Base-by-base conservation (phyloP, 2,888 invertebrate genomes). In the Sarcophaga variegata region DNA sequence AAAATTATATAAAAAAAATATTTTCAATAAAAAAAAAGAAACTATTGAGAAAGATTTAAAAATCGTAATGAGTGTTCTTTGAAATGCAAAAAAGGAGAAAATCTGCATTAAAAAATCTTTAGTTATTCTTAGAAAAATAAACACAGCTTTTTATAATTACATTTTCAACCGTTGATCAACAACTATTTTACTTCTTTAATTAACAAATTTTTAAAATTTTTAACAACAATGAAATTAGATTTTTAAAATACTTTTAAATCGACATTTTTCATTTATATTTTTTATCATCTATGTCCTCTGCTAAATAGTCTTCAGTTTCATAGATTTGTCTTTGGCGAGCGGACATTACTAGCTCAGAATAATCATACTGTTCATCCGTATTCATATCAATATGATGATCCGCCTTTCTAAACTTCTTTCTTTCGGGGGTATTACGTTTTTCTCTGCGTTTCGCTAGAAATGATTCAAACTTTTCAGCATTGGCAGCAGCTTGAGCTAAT, bases 221-320 rank as follows among this genome's bases (percentile, higher is more conserved):
- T 54, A 70, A 70, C 22, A 70, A 70, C 49, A 67, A 67, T 49
- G 10, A 59, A 60, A 27, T 54, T 54, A 54, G 12, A 54, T 54
- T 54, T 17, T 54, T 54, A 14, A 14, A 45, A n/a, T 37, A 37
- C n/a, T 37, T 37, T 37, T 37, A 37, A 37, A 8, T 45, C 20
- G 25, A 27, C n/a, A n/a, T 25, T n/a, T n/a, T 20, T 59, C 76
- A 76, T 47, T 72, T 83, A 60, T 22, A 8, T 3, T 76, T 67
- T 12, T 47, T 76, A 54, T 81, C 49, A 1, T 90, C 88, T 14
- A 86, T 25, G 0, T 90, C 90, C 8, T 92, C 92, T 0, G 90
- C 78, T 12, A 92, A 89, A 74, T 88, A 92, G 66, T 92, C 92
- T 49, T 89, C 91, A 54, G 90, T 90, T 1, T 88, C 89, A 64